Conservation (phyloP, 2,888 invertebrate genomes). For the Arge pagana region DNA sequence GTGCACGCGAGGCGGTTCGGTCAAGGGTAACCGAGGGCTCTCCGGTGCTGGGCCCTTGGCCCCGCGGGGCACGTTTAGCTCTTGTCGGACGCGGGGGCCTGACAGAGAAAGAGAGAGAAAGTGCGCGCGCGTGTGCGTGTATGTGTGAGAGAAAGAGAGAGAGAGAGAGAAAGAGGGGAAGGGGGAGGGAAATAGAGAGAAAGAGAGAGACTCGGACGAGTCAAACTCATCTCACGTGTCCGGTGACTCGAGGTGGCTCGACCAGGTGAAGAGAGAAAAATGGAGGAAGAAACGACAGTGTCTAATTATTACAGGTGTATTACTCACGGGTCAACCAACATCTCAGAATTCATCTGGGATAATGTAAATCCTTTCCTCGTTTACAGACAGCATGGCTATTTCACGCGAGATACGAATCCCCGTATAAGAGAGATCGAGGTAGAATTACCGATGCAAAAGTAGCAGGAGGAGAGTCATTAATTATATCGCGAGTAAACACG, state of each 20-base stretch:
- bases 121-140: not conserved
- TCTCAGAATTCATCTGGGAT: too few relatives aligned
- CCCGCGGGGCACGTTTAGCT: constrained; percentile 22
- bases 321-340: too few relatives aligned
- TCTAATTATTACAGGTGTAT: too few relatives aligned
- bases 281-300: constrained; percentile 1
- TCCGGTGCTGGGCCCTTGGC: constrained; percentile 22
- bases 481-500: constrained; percentile 21
- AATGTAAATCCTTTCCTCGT: too few relatives aligned
- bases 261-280: constrained; percentile 15
- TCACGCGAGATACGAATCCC: too few relatives aligned
- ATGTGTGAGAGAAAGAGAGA: not conserved
- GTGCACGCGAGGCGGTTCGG: constrained; percentile 33
- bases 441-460: constrained; percentile 10
- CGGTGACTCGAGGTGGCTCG: constrained; percentile 12
- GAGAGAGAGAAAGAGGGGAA: constrained; percentile 14
- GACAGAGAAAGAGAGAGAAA: too few relatives aligned
- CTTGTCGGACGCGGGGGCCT: constrained; percentile 14
- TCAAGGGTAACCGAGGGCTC: constrained; percentile 33
- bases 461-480: constrained; percentile 19
- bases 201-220: constrained; percentile 23
- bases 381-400: too few relatives aligned
- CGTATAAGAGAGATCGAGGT: too few relatives aligned
- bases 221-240: constrained; percentile 14
- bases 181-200: constrained; percentile 17